Base-by-base conservation (phyloP, 64 coral and sea anemone species). In the Acropora tenuis region DNA sequence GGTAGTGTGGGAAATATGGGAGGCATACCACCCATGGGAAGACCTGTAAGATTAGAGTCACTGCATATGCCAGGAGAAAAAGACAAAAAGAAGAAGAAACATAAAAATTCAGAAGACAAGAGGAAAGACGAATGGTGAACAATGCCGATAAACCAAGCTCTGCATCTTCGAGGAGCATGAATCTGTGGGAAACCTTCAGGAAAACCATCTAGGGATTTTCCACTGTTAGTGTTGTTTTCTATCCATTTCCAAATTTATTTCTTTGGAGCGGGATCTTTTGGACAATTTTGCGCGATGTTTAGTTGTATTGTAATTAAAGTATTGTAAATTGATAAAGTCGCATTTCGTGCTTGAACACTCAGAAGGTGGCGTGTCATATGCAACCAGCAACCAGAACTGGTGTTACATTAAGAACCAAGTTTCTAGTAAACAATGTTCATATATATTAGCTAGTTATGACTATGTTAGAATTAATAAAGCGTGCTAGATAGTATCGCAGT, bases 31-130 rank as follows among this genome's bases (percentile, higher is more conserved):
- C 40, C 20, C 8, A 66, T 69, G 11, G 61, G 82, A 43, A 93
- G 91, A 67, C 91, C 91, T 3, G 74, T 93, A 18, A 72, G 91
- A 52, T 59, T 93, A 8, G 91, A 93, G 88, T 93, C 83, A 8
- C 75, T 93, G 5, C 79, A 87, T 52, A 73, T 93, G 74, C 59
- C 84, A 19, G 86, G 66, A 1, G 91, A 93, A 68, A 93, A 72
- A 58, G 90, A 91, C 9, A 84, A 76, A 46, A 93, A 88, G 61
- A 93, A 80, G 61, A 93, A 93, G 76, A 93, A 80, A 49, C 61
- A 85, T 30, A 85, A 85, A 18, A 85, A 85, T 71, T 69, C 72
- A n/a, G 82, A 85, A 17, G 82, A 85, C 4, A 85, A 43, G 47
- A 85, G 13, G n/a, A 85, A 66, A 49, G 82, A 85, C 18, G 82